Conservation (phyloP, 2,113 vertebrate genomes). For the Bettongia penicillata region DNA sequence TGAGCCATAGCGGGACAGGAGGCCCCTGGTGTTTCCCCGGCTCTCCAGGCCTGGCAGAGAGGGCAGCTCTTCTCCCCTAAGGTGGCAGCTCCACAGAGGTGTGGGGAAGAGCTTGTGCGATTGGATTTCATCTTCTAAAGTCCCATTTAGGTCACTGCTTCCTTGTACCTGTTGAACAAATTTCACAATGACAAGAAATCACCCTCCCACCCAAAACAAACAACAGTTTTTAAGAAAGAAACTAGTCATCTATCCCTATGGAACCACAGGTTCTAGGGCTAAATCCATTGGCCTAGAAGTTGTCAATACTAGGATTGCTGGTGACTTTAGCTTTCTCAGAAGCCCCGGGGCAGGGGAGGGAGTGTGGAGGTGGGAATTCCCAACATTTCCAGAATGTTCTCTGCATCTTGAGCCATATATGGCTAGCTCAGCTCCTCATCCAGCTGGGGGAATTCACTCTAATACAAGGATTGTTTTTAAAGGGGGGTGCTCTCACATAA, state of each 20-base stretch:
- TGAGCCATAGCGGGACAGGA: neutral
- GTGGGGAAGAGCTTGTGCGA: neutral
- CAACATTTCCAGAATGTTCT: neutral
- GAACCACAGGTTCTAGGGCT: neutral
- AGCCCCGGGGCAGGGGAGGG: neutral
- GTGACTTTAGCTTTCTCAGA: neutral
- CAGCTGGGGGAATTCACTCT: neutral
- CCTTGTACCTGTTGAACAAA: slow-evolving; percentile 44
- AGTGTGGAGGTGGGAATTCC: neutral
- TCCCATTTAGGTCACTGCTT: slow-evolving; percentile 37
- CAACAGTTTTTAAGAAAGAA: neutral
- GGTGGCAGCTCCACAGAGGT: slow-evolving; percentile 47
- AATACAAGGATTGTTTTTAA: neutral
- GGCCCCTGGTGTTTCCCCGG: slow-evolving; percentile 21
- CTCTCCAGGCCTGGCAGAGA: slow-evolving; percentile 66
- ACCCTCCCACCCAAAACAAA: neutral
- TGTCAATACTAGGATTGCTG: neutral
- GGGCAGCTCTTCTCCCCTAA: slow-evolving; percentile 55
- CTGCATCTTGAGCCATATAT: neutral
- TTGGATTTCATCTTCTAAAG: slow-evolving; percentile 53
- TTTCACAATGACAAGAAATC: neutral
- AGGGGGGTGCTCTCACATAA: neutral
- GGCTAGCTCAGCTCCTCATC: neutral
- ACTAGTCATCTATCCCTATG: neutral
- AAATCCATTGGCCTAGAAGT: neutral